Evolutionary conservation across 2,888 invertebrate species (phyloP), one percentile per base, ranked within the genome.

Genomic region (Drosophila borealis): DNA sequence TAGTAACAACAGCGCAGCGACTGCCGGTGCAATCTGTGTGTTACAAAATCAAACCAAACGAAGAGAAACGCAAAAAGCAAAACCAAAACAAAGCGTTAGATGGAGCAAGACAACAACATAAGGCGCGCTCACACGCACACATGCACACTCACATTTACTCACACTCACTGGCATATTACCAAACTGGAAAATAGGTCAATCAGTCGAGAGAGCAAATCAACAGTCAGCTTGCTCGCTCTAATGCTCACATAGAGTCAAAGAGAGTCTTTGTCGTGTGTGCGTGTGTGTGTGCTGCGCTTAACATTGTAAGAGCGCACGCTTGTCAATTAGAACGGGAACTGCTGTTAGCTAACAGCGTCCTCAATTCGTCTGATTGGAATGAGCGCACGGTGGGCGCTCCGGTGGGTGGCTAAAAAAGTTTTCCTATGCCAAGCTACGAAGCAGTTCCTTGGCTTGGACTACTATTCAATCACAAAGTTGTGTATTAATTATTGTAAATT

Each of bases 101-200:
- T 65, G 54, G 68, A 77, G 71, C 49, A 74, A 77, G 80, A 65
- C 62, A 84, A 62, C 78, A 63, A 60, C 49, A 76, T 37, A 54
- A 65, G 61, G 54, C 67, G 61, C 61, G 53, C 63, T 53, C 29
- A 62, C 34, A 66, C 61, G 53, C 61, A 53, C 29, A 62, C 34
- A 66, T 50, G 50, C 33, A 63, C 51, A 67, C 14, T 45, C 50
- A 54, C 46, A 51, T 42, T 54, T 36, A 61, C 64, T 55, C 21
- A 33, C 61, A 45, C 61, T 57, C 66, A 68, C 63, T 67, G 70
- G 66, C 69, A 67, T 62, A 78, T 75, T 75, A 80, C 74, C 65
- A 79, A 84, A 81, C 80, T 84, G 88, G 76, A 89, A 90, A 89
- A 87, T 89, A 85, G 89, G 89, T 89, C 89, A 89, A 89, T 60